Conservation (phyloP, 1,140 invertebrate species). For the Drosophila nikananu region DNA sequence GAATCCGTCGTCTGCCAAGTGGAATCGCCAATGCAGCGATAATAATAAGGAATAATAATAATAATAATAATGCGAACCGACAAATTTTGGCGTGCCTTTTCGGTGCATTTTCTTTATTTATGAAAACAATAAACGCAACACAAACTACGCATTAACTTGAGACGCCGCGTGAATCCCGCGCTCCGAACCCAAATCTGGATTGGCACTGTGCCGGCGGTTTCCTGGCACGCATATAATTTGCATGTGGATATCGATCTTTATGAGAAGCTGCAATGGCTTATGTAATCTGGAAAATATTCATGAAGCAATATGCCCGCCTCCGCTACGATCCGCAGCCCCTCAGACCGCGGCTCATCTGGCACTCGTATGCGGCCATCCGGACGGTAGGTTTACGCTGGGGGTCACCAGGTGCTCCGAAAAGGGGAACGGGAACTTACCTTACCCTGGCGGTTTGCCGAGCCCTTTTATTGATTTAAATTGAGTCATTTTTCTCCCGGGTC, state of each 20-base stretch:
- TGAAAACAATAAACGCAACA: conserved; percentile 83
- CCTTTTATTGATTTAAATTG: conserved; percentile 81
- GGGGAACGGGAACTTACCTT: neutral
- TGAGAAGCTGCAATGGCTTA: conserved; percentile 72
- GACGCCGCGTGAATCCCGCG: neutral
- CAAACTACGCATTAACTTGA: conserved; percentile 72
- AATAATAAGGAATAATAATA: conserved; percentile 67
- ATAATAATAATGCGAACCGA: conserved; percentile 77
- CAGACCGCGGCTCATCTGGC: conserved; percentile 75
- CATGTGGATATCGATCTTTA: conserved; percentile 70
- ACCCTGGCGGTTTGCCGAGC: conserved; percentile 6
- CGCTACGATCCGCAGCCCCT: conserved; percentile 57
- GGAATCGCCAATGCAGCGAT: conserved; percentile 60
- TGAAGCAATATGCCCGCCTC: conserved; percentile 82
- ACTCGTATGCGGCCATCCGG: conserved; percentile 73
- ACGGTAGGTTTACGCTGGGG: conserved; percentile 46
- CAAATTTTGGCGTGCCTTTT: conserved; percentile 61
- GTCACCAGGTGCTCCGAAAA: conserved; percentile 39
- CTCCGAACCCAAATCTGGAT: conserved; percentile 20
- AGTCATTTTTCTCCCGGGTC: conserved; percentile 64
- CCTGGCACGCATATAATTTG: conserved; percentile 83
- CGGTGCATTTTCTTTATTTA: conserved; percentile 64
- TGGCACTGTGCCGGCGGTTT: conserved; percentile 55
- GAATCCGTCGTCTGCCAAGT: conserved; percentile 78
- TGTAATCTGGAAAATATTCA: conserved; percentile 85